Conservation (phyloP, 2,797 vertebrate species). For the Phoeniculus purpureus region DNA sequence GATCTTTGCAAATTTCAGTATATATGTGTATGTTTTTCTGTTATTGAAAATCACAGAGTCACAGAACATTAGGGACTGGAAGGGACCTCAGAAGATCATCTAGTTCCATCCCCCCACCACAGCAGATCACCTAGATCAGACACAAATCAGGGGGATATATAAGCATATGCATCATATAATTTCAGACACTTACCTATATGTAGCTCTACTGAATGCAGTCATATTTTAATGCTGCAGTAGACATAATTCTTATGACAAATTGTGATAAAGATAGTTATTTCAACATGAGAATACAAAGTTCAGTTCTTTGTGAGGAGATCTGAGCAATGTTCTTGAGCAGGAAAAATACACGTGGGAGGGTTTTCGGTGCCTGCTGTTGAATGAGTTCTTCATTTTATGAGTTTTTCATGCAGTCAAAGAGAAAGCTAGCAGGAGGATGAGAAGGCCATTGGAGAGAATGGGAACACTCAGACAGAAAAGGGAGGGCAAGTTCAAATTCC, state of each 20-base stretch:
- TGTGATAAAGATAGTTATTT: not conserved
- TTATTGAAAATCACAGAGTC: not conserved
- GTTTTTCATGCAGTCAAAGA: not conserved
- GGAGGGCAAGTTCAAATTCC: not conserved
- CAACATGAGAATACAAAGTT: not conserved
- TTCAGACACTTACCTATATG: not conserved
- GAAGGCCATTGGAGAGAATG: rapidly evolving
- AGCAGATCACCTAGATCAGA: too few species aligned
- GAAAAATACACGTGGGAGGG: not conserved
- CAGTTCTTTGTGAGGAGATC: not conserved
- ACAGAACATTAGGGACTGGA: too few species aligned
- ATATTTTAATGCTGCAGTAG: not conserved
- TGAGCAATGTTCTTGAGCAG: not conserved
- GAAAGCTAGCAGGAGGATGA: not conserved
- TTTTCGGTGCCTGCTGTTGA: not conserved
- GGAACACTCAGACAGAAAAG: not conserved
- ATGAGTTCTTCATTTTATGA: not conserved
- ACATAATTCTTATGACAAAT: not conserved
- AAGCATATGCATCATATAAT: not conserved
- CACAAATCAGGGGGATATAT: not conserved
- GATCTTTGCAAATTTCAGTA: not conserved
- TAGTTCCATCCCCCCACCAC: too few species aligned
- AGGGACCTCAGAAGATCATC: too few species aligned
- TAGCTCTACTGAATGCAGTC: not conserved
- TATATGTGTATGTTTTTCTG: not conserved